These are phyloP conservation scores for Brachypteracias leptosomus DNA, from an alignment of 2,113 vertebrate genomes.

Conservation along the genomic window DNA sequence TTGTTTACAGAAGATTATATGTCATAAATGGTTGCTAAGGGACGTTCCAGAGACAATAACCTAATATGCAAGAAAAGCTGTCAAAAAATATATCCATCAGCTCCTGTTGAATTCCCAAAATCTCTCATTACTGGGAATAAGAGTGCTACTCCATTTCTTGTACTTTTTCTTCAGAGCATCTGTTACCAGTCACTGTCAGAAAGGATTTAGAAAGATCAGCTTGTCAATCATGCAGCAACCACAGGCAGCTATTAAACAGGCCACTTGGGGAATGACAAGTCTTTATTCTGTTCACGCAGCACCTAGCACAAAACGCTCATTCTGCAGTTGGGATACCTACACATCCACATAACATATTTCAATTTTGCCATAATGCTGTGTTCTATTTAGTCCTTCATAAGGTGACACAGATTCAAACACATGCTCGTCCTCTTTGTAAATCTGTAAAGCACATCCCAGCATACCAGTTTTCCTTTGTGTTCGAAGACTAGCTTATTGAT, in stretches of 20 bases:
- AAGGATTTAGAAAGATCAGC: background rate
- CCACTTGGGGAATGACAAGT: background rate
- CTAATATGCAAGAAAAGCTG: background rate
- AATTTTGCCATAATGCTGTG: background rate
- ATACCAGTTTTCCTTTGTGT: background rate
- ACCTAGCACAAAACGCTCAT: background rate
- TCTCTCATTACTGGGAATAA: background rate
- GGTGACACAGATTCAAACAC: background rate
- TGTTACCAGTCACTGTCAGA: background rate
- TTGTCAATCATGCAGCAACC: background rate
- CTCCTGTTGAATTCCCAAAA: background rate
- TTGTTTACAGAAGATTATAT: background rate
- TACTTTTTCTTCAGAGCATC: background rate
- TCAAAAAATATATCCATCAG: background rate
- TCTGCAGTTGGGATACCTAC: background rate
- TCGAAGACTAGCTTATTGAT: background rate
- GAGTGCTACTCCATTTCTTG: background rate
- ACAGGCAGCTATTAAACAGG: background rate
- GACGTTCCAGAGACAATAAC: background rate
- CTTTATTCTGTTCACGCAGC: background rate
- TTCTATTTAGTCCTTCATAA: background rate
- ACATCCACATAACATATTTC: fast-evolving
- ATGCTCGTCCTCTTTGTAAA: background rate
- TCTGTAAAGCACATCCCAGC: background rate
- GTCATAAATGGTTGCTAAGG: background rate